Evolutionary conservation across 2,888 invertebrate genomes (phyloP), one percentile per base, ranked within the genome.

Genomic region (Epistrophella euchroma): DNA sequence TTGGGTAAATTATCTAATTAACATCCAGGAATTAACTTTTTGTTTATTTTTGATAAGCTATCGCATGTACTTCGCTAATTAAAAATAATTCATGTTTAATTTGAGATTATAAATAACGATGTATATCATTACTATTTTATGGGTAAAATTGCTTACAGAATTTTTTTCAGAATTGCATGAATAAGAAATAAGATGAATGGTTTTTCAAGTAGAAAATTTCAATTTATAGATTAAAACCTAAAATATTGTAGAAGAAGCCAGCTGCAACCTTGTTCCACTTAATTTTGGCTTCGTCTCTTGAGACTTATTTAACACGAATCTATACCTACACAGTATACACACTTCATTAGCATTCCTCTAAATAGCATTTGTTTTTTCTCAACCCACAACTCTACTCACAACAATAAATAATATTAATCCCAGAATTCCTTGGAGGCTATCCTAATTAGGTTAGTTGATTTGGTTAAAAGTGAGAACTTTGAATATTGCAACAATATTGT

Each of bases 401-500:
- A 58, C 1, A 32, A 58, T 58, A 58, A 35, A 35, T 13, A 52
- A 52, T 58, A 35, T 58, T 35, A 35, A 58, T 35, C 25, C 52
- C 0, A 52, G 22, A 52, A 58, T 58, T 58, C 56, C 56, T 35
- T 17, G 3, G 17, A 35, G 56, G 17, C 56, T 17, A 32, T 58
- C 11, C 56, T 19, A 58, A 58, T 32, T 58, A 56, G 32, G 11
- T 32, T 56, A 32, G 56, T 35, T 56, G 52, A 52, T 52, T 52
- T 52, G 25, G 52, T 56, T 56, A 56, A 56, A 56, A 56, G 17
- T 35, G 56, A 56, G n/a, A 56, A 56, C 32, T 32, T 56, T 56
- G 56, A 56, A 56, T 56, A 35, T 56, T 56, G 32, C 32, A 56
- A 56, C 32, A 35, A 17, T 32, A 11, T 2, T 11, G 11, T 35